Evolutionary conservation across 2,888 invertebrate genomes (phyloP).

Genomic region (Sceliomorpha sp.): DNA sequence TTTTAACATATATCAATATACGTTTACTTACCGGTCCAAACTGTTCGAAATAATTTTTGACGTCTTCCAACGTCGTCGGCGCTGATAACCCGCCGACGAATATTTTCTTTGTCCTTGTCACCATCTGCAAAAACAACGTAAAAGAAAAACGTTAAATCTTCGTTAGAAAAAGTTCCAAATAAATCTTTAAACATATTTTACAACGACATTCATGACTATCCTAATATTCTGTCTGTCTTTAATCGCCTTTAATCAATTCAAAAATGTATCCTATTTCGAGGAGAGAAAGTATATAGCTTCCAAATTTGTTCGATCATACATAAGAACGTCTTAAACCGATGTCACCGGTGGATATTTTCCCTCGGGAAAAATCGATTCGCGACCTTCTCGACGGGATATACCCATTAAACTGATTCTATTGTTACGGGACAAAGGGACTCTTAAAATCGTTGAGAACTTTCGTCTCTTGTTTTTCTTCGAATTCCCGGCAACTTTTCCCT

Average conservation of each 20-base stretch:
- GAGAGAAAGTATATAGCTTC: too few relatives aligned
- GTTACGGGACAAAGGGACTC: conserved; percentile 55
- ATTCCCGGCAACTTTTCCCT: conserved; percentile 22
- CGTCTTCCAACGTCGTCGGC: conserved; percentile 99
- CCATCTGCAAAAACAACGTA: conserved; percentile 89
- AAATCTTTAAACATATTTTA: too few relatives aligned
- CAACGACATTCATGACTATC: too few relatives aligned
- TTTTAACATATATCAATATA: too few relatives aligned
- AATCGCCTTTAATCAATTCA: too few relatives aligned
- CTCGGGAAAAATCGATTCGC: conserved; percentile 46
- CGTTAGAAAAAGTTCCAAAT: not conserved
- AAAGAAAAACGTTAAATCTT: conserved; percentile 54
- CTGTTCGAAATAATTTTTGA: conserved; percentile 99
- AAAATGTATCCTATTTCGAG: too few relatives aligned
- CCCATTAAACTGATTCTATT: conserved; percentile 59
- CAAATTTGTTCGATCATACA: conserved; percentile 29
- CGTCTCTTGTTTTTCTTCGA: conserved; percentile 50
- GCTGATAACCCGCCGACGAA: conserved; percentile 99
- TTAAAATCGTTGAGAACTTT: conserved; percentile 57
- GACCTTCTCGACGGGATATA: conserved; percentile 56
- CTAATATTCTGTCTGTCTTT: too few relatives aligned
- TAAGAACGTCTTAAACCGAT: conserved; percentile 28
- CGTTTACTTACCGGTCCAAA: conserved; percentile 98
- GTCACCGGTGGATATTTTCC: conserved; percentile 38
- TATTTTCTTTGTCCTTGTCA: conserved; percentile 99